Evolutionary conservation across 2,888 invertebrate species (phyloP).

Genomic region (Megamerina dolium): DNA sequence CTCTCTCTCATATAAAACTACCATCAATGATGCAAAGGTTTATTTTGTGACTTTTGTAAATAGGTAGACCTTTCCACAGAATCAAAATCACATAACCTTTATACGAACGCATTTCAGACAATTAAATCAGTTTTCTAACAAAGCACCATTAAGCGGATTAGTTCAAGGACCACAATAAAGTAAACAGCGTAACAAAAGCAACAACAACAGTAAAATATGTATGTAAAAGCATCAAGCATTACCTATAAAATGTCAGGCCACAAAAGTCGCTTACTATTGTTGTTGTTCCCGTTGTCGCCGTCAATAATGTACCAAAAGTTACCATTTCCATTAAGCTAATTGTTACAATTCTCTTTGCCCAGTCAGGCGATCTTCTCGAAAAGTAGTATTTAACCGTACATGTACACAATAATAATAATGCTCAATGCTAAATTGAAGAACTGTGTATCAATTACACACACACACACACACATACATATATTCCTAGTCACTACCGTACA

Average conservation of each 20-base stretch:
- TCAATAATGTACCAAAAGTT: too few species aligned
- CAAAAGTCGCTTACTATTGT: too few species aligned
- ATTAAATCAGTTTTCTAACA: not conserved
- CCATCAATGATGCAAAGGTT: too few species aligned
- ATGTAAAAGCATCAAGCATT: too few species aligned
- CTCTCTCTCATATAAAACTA: too few species aligned
- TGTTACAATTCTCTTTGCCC: not conserved
- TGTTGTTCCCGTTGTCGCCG: too few species aligned
- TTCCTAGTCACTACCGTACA: too few species aligned
- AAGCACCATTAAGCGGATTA: not conserved
- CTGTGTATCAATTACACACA: not conserved
- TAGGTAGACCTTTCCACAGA: too few species aligned
- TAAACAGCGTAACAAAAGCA: not conserved
- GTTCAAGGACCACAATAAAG: not conserved
- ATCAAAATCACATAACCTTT: too few species aligned
- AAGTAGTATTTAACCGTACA: not conserved
- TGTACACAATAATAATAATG: not conserved
- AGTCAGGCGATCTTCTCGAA: not conserved
- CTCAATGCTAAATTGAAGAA: not conserved
- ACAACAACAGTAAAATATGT: not conserved
- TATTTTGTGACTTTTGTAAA: too few species aligned
- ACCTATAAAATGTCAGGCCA: too few species aligned
- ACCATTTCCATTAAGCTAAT: not conserved
- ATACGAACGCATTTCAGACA: not conserved
- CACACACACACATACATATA: not conserved